These are phyloP conservation scores for Anoplius nigerrimus DNA, from an alignment of 2,888 invertebrate genomes.

Conservation along the genomic window DNA sequence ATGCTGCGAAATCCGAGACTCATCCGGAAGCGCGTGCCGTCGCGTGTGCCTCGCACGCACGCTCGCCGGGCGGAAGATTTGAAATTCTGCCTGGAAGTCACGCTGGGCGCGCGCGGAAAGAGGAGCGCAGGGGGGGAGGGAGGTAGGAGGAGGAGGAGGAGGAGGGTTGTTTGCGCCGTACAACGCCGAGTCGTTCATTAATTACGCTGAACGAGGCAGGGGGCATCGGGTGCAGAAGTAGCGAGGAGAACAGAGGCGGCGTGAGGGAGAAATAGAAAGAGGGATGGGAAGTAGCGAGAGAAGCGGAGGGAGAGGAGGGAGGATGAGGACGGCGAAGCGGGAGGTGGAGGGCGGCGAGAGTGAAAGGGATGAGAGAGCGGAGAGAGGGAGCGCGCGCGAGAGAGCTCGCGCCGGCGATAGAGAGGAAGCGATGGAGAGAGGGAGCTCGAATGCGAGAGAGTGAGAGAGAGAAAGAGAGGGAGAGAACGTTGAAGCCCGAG, in stretches of 20 bases:
- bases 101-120: slow-evolving; percentile 5
- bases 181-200: slow-evolving; percentile 57
- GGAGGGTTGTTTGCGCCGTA: slow-evolving; percentile 43
- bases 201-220: slow-evolving; percentile 59
- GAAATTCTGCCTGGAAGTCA: slow-evolving; percentile 6
- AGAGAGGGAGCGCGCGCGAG: neutral
- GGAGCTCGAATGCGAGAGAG: neutral
- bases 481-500: neutral
- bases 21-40: neutral
- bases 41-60: slow-evolving; percentile 13
- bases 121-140: slow-evolving; percentile 35
- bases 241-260: slow-evolving; percentile 11
- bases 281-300: neutral
- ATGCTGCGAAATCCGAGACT: neutral
- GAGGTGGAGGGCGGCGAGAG: neutral
- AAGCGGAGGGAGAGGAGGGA: neutral
- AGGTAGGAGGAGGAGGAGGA: slow-evolving; percentile 26
- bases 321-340: neutral
- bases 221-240: slow-evolving; percentile 6
- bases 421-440: neutral
- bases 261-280: slow-evolving; percentile 7
- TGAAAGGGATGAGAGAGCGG: neutral
- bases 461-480: neutral
- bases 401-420: neutral
- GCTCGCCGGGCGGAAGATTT: neutral